phyloP scores from a whole-genome alignment of 2,113 vertebrate genomes.

The Cyanoramphus novaezelandiae region DNA sequence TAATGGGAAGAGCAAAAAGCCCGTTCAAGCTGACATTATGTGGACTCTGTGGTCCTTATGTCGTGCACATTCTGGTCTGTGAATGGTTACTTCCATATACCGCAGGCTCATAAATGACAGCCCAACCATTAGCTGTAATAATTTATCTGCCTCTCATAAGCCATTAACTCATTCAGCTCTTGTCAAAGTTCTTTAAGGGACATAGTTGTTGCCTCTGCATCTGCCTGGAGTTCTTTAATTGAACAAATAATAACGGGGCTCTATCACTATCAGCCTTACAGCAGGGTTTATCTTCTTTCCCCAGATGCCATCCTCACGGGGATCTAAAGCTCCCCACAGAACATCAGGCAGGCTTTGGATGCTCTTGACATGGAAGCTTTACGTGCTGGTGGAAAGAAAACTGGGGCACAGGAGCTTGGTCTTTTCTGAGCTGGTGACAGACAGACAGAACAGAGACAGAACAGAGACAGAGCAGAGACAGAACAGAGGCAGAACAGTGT shows the following conservation, averaged over 20 bases:
- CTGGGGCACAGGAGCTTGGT: neutral
- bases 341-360: neutral
- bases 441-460: neutral
- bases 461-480: too few species aligned
- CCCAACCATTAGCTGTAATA: neutral
- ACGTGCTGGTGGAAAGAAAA: neutral
- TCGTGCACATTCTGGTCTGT: neutral
- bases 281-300: slow-evolving; percentile 5
- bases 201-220: neutral
- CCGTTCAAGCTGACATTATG: neutral
- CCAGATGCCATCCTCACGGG: neutral
- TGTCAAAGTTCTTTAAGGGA: neutral
- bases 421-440: neutral
- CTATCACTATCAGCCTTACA: neutral
- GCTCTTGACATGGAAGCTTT: slow-evolving; percentile 35
- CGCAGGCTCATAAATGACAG: neutral
- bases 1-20: neutral
- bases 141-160: neutral
- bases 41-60: neutral
- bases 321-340: neutral
- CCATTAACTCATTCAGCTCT: neutral
- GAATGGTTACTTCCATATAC: neutral
- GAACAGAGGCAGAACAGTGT: neutral
- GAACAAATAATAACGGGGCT: neutral
- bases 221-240: neutral